These are phyloP conservation scores for Heliconius melpomene DNA, from an alignment of 1,140 invertebrate species.

Conservation along the genomic window DNA sequence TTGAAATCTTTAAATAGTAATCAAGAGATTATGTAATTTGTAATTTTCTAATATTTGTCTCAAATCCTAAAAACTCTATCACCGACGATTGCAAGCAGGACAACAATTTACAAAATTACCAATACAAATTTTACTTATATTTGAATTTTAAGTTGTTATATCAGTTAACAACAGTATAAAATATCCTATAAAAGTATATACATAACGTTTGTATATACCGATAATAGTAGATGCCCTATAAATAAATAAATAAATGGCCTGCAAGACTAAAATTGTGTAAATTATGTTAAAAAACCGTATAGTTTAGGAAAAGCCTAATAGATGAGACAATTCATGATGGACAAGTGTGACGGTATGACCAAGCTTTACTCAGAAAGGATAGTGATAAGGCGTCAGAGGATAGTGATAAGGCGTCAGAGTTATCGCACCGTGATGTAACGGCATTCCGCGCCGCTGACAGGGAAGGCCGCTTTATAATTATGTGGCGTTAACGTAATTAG, in stretches of 20 bases:
- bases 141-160: too few species aligned
- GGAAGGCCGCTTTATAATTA: conserved; percentile 52
- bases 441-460: conserved; percentile 51
- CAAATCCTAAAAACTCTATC: too few species aligned
- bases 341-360: conserved; percentile 42
- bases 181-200: too few species aligned
- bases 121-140: too few species aligned
- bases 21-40: too few species aligned
- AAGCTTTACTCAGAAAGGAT: conserved; percentile 55
- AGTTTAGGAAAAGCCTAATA: conserved; percentile 17
- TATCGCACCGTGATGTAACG: conserved; percentile 60
- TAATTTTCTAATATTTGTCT: too few species aligned
- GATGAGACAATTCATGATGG: conserved; percentile 42
- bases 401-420: conserved; percentile 52
- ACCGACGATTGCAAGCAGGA: too few species aligned
- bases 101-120: too few species aligned
- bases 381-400: conserved; percentile 52
- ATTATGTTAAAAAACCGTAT: not conserved
- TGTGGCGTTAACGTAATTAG: conserved; percentile 47
- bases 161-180: too few species aligned
- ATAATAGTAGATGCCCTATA: not conserved
- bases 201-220: too few species aligned
- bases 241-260: not conserved
- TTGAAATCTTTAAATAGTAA: too few species aligned
- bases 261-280: not conserved